Evolutionary conservation across 2,113 vertebrate species (phyloP), one percentile per base, ranked within the genome.

Genomic region (Sebastes fasciatus): DNA sequence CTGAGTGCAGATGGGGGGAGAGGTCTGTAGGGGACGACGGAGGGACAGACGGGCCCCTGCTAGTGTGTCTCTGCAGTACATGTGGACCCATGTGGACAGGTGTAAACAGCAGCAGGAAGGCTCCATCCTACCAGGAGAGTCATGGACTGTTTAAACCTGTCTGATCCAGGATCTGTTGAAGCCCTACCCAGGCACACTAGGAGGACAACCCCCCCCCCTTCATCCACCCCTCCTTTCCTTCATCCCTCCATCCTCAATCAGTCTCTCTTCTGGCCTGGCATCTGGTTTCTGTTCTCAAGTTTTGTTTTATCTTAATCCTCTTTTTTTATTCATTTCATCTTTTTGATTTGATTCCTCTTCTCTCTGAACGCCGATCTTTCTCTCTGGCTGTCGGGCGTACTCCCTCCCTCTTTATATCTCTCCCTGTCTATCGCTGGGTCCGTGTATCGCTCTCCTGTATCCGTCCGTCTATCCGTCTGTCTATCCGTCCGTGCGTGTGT

Each of bases 351-450:
- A 78, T 45, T 86, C 49, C 4, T 87, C 74, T 73, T 66, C 61
- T 77, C 58, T 48, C 48, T 69, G 52, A 89, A 84, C n/a, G 57
- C 74, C 81, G 78, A 58, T 90, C 74, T 85, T 74, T 87, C 82
- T 88, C 83, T 88, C 80, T 73, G 74, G 74, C 79, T 91, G 60
- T 88, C 73, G 77, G 91, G 89, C 81, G 58, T 87, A 79, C 77
- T 89, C 79, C 87, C 87, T 90, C 89, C 84, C 88, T 91, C 88
- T 82, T 76, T 58, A 87, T 60, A 86, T 93, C 83, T 86, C 89
- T 94, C 93, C 90, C 94, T 92, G 85, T 94, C 93, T 94, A 89
- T 90, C 92, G 89, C 93, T 93, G 92, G 94, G 92, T 94, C 92
- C 89, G 73, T 91, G 91, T 93, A 86, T 94, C 89, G 84, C 90